phyloP scores from a whole-genome alignment of 2,888 invertebrate species.

The Dynastes hyllus region DNA sequence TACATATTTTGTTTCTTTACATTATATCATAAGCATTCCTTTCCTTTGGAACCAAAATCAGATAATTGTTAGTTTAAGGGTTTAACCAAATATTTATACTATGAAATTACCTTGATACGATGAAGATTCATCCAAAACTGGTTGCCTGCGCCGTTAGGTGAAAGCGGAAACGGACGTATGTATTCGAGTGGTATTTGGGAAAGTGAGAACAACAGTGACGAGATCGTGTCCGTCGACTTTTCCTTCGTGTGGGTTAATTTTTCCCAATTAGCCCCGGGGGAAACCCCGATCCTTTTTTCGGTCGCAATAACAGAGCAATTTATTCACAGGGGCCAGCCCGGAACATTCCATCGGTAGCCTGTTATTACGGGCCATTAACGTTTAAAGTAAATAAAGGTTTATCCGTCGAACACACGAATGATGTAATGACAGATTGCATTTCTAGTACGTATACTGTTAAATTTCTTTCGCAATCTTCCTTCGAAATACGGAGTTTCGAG shows the following conservation, averaged over 20 bases:
- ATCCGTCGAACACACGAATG: background rate
- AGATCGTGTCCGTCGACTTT: constrained; percentile 36
- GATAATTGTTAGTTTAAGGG: too few species aligned
- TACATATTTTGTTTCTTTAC: too few species aligned
- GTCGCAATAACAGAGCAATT: constrained; percentile 17
- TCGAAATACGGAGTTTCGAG: too few species aligned
- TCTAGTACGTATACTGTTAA: background rate
- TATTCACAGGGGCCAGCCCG: constrained; percentile 13
- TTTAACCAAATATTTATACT: too few species aligned
- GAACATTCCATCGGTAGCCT: constrained; percentile 19
- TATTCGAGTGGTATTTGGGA: constrained; percentile 33
- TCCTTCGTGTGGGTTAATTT: too few species aligned
- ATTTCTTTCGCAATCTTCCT: too few species aligned
- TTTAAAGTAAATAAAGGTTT: constrained; percentile 21
- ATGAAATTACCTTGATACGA: too few species aligned
- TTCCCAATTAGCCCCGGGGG: too few species aligned
- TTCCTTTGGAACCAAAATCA: too few species aligned
- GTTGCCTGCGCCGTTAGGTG: constrained; percentile 11
- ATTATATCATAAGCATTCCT: too few species aligned
- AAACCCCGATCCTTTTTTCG: too few species aligned
- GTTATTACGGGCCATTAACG: constrained; percentile 23
- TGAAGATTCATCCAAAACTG: too few species aligned
- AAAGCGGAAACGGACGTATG: constrained; percentile 56
- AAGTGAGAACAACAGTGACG: constrained; percentile 55
- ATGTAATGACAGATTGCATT: constrained; percentile 3